phyloP scores from a whole-genome alignment of 2,888 invertebrate genomes.

The Sarcophaga rosellei region DNA sequence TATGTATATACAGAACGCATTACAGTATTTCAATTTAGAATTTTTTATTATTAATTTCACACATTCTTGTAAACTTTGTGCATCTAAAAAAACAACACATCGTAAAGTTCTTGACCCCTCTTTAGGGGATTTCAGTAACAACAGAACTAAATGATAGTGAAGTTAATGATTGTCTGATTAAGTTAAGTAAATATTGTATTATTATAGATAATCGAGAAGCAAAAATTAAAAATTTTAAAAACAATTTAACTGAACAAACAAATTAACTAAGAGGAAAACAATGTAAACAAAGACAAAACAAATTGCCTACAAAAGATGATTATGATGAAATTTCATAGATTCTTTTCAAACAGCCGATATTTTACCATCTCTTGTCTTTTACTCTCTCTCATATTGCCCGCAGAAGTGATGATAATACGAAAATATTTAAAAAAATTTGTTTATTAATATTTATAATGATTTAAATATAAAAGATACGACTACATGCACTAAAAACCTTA shows the following conservation, averaged over 20 bases:
- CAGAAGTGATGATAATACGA: not conserved
- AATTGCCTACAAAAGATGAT: not conserved
- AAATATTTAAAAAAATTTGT: not conserved
- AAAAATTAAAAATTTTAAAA: not conserved
- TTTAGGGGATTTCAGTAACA: too few species aligned
- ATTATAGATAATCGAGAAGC: not conserved
- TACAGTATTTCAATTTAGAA: too few species aligned
- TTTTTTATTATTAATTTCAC: too few species aligned
- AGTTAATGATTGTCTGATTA: too few species aligned
- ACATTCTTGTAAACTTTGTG: too few species aligned
- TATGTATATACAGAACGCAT: too few species aligned
- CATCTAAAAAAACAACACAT: too few species aligned
- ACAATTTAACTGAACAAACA: not conserved
- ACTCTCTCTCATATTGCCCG: not conserved
- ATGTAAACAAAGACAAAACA: slow-evolving; percentile 16
- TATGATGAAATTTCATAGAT: slow-evolving; percentile 33
- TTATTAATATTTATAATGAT: not conserved
- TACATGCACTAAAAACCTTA: not conserved
- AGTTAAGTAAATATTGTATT: too few species aligned
- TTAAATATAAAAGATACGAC: slow-evolving; percentile 8
- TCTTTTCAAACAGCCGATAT: slow-evolving; percentile 9
- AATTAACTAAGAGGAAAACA: not conserved
- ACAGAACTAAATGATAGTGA: too few species aligned
- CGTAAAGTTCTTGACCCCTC: too few species aligned
- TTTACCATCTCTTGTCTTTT: not conserved